Conservation (phyloP, 1,140 invertebrate species). For the Drosophila guanche region DNA sequence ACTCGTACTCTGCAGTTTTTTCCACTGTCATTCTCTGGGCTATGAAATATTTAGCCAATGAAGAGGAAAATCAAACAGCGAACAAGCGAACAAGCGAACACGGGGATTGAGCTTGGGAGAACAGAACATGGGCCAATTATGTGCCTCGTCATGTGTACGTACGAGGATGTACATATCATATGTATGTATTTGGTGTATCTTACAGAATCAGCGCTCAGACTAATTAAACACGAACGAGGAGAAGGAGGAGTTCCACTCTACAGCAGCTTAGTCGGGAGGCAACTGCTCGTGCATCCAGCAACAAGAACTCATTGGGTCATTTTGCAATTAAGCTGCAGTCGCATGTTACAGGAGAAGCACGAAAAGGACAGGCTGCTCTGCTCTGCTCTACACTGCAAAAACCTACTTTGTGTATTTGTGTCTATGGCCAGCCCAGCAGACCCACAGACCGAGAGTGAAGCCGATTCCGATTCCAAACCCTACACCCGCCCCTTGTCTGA, state of each 20-base stretch:
- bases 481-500: slow-evolving; percentile 39
- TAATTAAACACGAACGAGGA: slow-evolving; percentile 66
- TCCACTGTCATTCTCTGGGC: slow-evolving; percentile 37
- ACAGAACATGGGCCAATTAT: slow-evolving; percentile 62
- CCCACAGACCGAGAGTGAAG: background rate
- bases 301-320: slow-evolving; percentile 61
- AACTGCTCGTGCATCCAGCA: slow-evolving; percentile 18
- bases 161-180: slow-evolving; percentile 41
- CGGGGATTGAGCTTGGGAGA: slow-evolving; percentile 19
- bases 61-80: slow-evolving; percentile 72
- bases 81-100: no score
- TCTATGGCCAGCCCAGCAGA: slow-evolving; percentile 32
- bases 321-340: slow-evolving; percentile 72
- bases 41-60: slow-evolving; percentile 69
- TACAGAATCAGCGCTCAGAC: slow-evolving; percentile 61
- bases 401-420: slow-evolving; percentile 32
- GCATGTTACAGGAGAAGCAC: slow-evolving; percentile 32
- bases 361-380: slow-evolving; percentile 7
- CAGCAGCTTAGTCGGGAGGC: slow-evolving; percentile 20
- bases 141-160: slow-evolving; percentile 62
- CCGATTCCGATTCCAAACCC: background rate
- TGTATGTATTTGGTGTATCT: slow-evolving; percentile 33
- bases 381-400: background rate
- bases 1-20: slow-evolving; percentile 23
- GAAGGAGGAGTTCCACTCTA: background rate